These are phyloP conservation scores for Petrocephalus zakoni DNA, from an alignment of 2,113 vertebrate species.

Conservation along the genomic window DNA sequence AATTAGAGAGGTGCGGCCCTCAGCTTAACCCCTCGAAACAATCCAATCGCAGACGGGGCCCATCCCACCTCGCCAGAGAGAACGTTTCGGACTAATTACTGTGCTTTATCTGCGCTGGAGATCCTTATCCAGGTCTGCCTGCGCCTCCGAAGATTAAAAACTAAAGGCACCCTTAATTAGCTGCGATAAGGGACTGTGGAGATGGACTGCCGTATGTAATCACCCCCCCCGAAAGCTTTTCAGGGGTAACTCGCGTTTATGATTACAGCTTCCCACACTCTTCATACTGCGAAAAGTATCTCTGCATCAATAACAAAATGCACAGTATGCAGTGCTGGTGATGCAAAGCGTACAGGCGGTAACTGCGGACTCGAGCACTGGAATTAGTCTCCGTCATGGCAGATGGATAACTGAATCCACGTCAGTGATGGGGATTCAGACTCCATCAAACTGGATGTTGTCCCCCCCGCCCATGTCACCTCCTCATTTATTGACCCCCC, in stretches of 20 bases:
- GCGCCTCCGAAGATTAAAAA: conserved; percentile 39
- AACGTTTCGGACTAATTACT: conserved; percentile 28
- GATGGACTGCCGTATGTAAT: background rate
- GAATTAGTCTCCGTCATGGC: conserved; percentile 1
- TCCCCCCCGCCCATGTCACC: background rate
- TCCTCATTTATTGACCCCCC: background rate
- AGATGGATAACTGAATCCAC: background rate
- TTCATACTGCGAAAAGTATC: background rate
- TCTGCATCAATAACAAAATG: background rate
- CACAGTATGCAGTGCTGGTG: background rate
- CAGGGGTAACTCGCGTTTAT: background rate
- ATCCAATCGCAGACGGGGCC: conserved; percentile 30
- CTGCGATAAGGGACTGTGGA: conserved; percentile 30
- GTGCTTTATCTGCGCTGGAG: conserved; percentile 41
- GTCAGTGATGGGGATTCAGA: background rate
- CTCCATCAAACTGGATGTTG: background rate
- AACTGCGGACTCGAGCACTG: conserved; percentile 1
- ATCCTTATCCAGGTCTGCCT: conserved; percentile 32
- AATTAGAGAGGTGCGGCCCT: conserved; percentile 7
- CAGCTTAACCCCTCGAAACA: conserved; percentile 26
- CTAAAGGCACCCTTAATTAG: conserved; percentile 37
- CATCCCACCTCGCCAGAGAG: conserved; percentile 31
- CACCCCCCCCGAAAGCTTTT: background rate
- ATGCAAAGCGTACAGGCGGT: background rate
- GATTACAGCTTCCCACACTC: background rate